Evolutionary conservation across 2,113 vertebrate genomes (phyloP).

Genomic region (Entomyzon cyanotis): DNA sequence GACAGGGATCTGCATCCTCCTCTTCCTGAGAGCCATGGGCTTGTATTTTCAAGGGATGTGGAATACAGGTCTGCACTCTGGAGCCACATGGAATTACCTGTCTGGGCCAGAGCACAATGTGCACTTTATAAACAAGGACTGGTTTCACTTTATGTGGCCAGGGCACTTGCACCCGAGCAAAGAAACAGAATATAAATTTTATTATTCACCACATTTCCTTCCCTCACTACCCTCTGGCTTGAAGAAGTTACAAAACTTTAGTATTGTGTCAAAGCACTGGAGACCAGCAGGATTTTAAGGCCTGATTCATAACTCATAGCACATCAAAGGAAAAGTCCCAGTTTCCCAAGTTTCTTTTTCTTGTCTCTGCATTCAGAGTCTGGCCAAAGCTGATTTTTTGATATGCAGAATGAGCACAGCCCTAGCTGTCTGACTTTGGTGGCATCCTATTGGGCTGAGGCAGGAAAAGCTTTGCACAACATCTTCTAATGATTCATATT

Average conservation of each 20-base stretch:
- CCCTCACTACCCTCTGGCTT: background rate
- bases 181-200: background rate
- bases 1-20: background rate
- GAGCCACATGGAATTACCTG: background rate
- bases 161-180: background rate
- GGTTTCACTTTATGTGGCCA: fast-evolving
- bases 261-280: background rate
- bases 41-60: background rate
- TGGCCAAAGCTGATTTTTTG: background rate
- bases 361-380: background rate
- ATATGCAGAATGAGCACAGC: background rate
- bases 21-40: fast-evolving
- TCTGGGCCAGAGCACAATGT: fast-evolving
- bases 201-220: background rate
- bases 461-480: background rate
- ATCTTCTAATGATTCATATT: slow-evolving; percentile 7
- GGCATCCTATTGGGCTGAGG: background rate
- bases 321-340: slow-evolving; percentile 4
- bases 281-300: background rate
- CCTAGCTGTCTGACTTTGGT: background rate
- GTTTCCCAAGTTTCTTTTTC: background rate
- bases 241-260: background rate
- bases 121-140: background rate
- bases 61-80: background rate
- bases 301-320: background rate